phyloP scores from a whole-genome alignment of 2,888 invertebrate genomes.

The Cecidostiba fungosa region DNA sequence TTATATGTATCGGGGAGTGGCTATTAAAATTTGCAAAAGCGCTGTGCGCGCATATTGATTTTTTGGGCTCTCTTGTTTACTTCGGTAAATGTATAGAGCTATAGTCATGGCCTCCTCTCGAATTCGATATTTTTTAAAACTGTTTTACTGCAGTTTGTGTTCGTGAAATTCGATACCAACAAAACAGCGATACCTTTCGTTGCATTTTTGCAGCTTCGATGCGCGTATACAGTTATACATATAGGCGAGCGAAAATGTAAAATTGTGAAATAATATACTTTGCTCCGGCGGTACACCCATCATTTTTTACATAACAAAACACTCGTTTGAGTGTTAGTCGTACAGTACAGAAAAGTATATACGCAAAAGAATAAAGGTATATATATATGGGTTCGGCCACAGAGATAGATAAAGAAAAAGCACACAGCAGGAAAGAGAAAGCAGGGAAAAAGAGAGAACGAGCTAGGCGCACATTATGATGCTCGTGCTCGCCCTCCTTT shows the following conservation, averaged over 20 bases:
- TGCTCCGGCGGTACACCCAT: too few species aligned
- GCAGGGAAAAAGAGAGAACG: background rate
- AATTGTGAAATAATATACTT: background rate
- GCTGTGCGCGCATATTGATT: too few species aligned
- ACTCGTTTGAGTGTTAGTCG: background rate
- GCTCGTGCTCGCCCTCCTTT: conserved; percentile 28
- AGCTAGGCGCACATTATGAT: conserved; percentile 17
- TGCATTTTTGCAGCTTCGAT: background rate
- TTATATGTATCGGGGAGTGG: too few species aligned
- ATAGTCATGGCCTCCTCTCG: background rate
- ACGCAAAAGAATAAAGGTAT: conserved; percentile 20
- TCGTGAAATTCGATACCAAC: background rate
- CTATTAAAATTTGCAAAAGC: too few species aligned
- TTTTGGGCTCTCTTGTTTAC: too few species aligned
- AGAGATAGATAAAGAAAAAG: conserved; percentile 20
- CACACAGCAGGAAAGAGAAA: background rate
- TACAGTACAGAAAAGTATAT: background rate
- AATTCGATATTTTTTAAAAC: conserved; percentile 6
- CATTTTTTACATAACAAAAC: background rate
- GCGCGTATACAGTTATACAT: too few species aligned
- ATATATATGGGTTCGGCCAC: background rate
- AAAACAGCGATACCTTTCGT: background rate
- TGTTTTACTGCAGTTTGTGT: background rate
- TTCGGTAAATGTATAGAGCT: too few species aligned
- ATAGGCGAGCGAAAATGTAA: background rate